Evolutionary conservation across 2,888 invertebrate genomes (phyloP).

Genomic region (Exocentrus adspersus): DNA sequence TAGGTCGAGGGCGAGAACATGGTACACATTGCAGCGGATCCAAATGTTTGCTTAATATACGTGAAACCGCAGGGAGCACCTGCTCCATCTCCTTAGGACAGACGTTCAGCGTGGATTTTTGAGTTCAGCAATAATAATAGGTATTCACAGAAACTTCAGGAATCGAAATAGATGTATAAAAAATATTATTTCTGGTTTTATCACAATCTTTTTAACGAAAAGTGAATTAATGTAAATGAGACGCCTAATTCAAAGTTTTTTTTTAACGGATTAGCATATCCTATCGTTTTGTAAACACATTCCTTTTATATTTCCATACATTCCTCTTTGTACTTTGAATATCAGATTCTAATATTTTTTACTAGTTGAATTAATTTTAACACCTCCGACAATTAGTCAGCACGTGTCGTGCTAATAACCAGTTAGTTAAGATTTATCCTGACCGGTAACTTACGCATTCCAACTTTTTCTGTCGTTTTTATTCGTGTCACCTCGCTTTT

Average conservation of each 20-base stretch:
- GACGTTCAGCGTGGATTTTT: not conserved
- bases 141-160: no score
- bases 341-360: not conserved
- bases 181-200: no score
- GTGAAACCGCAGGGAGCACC: slow-evolving; percentile 52
- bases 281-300: not conserved
- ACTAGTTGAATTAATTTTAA: not conserved
- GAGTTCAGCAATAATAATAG: no score
- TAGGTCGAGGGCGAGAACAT: slow-evolving; percentile 23
- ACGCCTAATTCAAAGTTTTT: no score
- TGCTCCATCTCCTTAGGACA: slow-evolving; percentile 38
- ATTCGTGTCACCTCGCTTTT: not conserved
- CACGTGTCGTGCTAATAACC: not conserved
- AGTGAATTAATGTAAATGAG: no score
- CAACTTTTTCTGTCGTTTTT: not conserved
- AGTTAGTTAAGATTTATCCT: not conserved
- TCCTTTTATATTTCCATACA: not conserved
- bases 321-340: not conserved
- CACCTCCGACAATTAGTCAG: not conserved
- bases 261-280: no score
- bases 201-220: no score
- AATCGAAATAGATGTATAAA: no score
- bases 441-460: not conserved
- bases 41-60: slow-evolving; percentile 53
- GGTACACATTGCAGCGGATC: slow-evolving; percentile 12